These are phyloP conservation scores for Coelinius sp. DNA, from an alignment of 2,888 invertebrate genomes.

Conservation along the genomic window DNA sequence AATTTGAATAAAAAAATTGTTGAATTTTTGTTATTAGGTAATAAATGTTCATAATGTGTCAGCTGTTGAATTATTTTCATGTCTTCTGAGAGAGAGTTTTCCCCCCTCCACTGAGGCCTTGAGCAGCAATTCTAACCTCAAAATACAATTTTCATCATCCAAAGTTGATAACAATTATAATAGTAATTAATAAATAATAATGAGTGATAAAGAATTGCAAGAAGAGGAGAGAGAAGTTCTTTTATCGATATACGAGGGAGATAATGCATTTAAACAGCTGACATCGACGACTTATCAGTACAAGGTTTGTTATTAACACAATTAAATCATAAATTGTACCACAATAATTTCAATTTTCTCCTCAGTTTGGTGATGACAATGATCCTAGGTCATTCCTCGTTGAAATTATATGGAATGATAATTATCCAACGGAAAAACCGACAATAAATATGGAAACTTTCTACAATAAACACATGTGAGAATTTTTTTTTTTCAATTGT, in stretches of 20 bases:
- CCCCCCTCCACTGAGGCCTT: background rate
- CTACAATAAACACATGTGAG: conserved; percentile 94
- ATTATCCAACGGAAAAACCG: conserved; percentile 89
- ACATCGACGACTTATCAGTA: conserved; percentile 88
- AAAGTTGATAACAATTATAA: too few relatives aligned
- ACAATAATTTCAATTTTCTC: conserved; percentile 46
- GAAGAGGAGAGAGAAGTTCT: conserved; percentile 92
- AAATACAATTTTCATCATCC: background rate
- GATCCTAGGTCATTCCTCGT: conserved; percentile 85
- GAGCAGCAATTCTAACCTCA: background rate
- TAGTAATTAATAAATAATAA: conserved; percentile 54
- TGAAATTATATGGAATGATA: conserved; percentile 88
- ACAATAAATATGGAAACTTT: conserved; percentile 89
- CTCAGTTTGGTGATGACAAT: conserved; percentile 87
- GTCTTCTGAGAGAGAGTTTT: too few relatives aligned
- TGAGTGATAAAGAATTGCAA: conserved; percentile 80
- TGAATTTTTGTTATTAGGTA: too few relatives aligned
- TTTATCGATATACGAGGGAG: conserved; percentile 94
- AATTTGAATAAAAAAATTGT: too few relatives aligned
- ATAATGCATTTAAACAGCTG: conserved; percentile 86
- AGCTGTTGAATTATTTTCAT: too few relatives aligned
- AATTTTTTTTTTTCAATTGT: conserved; percentile 54
- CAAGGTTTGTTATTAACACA: conserved; percentile 76
- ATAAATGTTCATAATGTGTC: too few relatives aligned
- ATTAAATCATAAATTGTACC: background rate